Evolutionary conservation across 2,888 invertebrate genomes (phyloP), one percentile per base, ranked within the genome.

Genomic region (Spodoptera exigua): DNA sequence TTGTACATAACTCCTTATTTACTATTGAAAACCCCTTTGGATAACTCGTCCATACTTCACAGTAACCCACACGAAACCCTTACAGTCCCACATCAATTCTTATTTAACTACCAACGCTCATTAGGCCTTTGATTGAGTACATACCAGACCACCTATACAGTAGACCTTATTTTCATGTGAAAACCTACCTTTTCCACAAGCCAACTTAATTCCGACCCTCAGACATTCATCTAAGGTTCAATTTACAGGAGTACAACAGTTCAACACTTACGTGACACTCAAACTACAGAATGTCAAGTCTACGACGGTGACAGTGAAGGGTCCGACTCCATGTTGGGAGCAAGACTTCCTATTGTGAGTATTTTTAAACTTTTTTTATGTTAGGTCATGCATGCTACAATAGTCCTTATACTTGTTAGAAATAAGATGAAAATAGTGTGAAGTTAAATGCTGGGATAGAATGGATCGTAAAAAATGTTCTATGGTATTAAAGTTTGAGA

Each of bases 321-420:
- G 99, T 88, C 96, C 97, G 89, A 97, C 97, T 94, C 99, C 99
- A 89, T 97, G 97, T 93, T 99, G 99, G 99, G 99, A 99, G 94
- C 99, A 99, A 95, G 99, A 99, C 95, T 99, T 99, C 95, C 96
- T 99, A 89, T 99, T 99, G 99, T 99, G 95, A 98, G 98, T 97
- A 91, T 82, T 85, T 84, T 82, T 83, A 81, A 27, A 83, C 74
- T 76, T 77, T 71, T 60, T 70, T 74, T 70, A 35, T 17, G 35
- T 56, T 64, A 16, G 13, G 45, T 11, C 44, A 10, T 55, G 55
- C 52, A 59, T 69, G 58, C 52, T 4, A 57, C 46, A 49, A 46
- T 61, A 44, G 55, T 10, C 55, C n/a, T 17, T 71, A 66, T 66
- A 17, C 0, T 34, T 1, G 9, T 48, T 21, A 1, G 3, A 0